These are phyloP conservation scores for Enteromius viviparus DNA, from an alignment of 2,797 vertebrate genomes.

Conservation along the genomic window DNA sequence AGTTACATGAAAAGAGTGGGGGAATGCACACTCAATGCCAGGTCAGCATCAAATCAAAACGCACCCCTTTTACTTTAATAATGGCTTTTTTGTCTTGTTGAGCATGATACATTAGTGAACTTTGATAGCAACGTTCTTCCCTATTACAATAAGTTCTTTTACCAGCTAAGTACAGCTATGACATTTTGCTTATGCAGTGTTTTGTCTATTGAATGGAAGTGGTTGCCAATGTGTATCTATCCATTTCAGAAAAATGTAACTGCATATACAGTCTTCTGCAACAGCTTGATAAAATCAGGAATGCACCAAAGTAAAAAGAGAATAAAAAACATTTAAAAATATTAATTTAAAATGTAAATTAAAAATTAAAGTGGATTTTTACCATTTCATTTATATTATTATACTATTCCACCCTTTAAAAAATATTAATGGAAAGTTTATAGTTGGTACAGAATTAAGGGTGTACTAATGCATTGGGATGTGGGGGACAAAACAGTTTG, in stretches of 20 bases:
- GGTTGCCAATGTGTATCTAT: background rate
- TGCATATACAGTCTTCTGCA: background rate
- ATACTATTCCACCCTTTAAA: no score
- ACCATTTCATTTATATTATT: no score
- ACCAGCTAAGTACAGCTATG: slow-evolving; percentile 37
- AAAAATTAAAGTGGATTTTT: background rate
- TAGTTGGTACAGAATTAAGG: background rate
- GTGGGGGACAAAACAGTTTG: background rate
- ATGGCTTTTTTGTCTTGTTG: background rate
- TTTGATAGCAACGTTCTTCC: background rate
- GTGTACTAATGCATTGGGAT: background rate
- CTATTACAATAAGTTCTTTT: background rate
- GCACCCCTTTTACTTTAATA: background rate
- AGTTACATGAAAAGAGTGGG: background rate
- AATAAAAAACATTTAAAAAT: background rate
- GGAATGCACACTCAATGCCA: background rate
- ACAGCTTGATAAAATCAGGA: background rate
- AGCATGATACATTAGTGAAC: background rate
- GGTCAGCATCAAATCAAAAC: background rate
- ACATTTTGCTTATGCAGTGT: background rate
- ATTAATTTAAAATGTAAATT: no score
- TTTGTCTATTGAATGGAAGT: slow-evolving; percentile 29
- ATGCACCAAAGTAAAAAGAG: background rate
- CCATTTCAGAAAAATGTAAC: slow-evolving; percentile 35
- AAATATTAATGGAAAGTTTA: background rate